These are phyloP conservation scores for Heliconius himera DNA, from an alignment of 1,140 invertebrate genomes.

Conservation along the genomic window DNA sequence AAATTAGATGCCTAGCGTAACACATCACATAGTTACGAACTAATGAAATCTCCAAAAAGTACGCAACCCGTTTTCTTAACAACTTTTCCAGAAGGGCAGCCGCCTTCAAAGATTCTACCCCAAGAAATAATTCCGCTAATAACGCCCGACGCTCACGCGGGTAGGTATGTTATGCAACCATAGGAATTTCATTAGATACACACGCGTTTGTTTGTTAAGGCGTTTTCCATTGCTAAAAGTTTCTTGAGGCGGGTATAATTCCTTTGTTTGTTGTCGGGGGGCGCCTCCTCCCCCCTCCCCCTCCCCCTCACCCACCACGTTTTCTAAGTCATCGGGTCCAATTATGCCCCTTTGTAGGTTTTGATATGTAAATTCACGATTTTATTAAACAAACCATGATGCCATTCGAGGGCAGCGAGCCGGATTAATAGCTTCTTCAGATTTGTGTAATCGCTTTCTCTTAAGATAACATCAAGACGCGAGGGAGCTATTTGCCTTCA, in stretches of 20 bases:
- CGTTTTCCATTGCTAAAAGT: conserved; percentile 82
- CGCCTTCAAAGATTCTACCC: conserved; percentile 80
- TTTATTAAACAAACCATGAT: conserved; percentile 82
- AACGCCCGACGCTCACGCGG: conserved; percentile 72
- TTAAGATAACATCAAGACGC: conserved; percentile 77
- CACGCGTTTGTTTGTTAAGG: conserved; percentile 81
- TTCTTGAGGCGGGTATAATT: conserved; percentile 82
- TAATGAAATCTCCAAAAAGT: conserved; percentile 78
- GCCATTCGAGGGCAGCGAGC: conserved; percentile 78
- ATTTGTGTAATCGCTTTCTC: conserved; percentile 81
- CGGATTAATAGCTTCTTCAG: conserved; percentile 81
- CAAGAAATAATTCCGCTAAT: conserved; percentile 80
- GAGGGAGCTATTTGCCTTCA: conserved; percentile 67
- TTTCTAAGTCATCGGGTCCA: conserved; percentile 80
- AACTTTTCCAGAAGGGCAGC: conserved; percentile 79
- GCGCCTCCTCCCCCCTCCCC: conserved; percentile 52
- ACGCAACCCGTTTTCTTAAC: conserved; percentile 81
- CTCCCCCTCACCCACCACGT: conserved; percentile 70
- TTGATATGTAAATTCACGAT: conserved; percentile 81
- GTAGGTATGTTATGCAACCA: conserved; percentile 80
- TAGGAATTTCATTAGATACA: conserved; percentile 82
- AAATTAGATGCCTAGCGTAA: conserved; percentile 76
- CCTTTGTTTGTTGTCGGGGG: conserved; percentile 79
- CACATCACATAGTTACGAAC: conserved; percentile 78
- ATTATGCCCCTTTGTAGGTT: conserved; percentile 81